Percentiles rank a stretch among this genome's conserved stretches.
Evolutionary conservation across 1,140 invertebrate genomes (phyloP).

Genomic region (Pseudomyrmex concolor): DNA sequence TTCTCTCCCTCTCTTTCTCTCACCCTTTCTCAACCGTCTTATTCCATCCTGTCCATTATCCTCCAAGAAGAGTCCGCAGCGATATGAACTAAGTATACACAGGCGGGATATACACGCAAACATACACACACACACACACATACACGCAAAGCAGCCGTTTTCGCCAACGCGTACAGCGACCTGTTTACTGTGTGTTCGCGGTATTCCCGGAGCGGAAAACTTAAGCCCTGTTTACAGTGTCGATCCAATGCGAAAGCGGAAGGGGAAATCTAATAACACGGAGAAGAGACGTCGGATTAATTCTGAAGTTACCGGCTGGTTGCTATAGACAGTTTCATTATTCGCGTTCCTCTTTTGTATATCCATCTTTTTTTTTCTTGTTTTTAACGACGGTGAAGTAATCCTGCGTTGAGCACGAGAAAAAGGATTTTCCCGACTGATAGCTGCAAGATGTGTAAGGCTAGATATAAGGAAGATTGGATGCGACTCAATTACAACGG

Average conservation of each 20-base stretch:
- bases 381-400: slow-evolving; percentile 33
- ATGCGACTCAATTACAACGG: not conserved
- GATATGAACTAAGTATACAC: slow-evolving; percentile 5
- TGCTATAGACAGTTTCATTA: slow-evolving; percentile 46
- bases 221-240: slow-evolving; percentile 23
- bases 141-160: slow-evolving; percentile 1
- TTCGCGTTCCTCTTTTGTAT: slow-evolving; percentile 12
- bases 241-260: slow-evolving; percentile 17
- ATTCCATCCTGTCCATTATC: slow-evolving; percentile 30
- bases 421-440: slow-evolving; percentile 11
- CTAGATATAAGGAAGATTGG: not conserved
- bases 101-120: not conserved
- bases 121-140: not conserved
- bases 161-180: not conserved
- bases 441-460: slow-evolving; percentile 1
- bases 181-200: slow-evolving; percentile 53
- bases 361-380: not conserved
- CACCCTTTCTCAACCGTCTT: not conserved
- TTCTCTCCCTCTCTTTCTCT: slow-evolving; percentile 1
- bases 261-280: slow-evolving; percentile 28
- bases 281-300: slow-evolving; percentile 39
- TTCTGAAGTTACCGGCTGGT: slow-evolving; percentile 40
- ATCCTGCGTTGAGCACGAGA: slow-evolving; percentile 2
- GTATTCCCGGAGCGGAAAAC: slow-evolving; percentile 1
- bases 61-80: not conserved